A percentile compares a stretch with the other conserved stretches of the same genome.
Conservation (phyloP, 2,797 vertebrate genomes). For the Glossophaga mutica region DNA sequence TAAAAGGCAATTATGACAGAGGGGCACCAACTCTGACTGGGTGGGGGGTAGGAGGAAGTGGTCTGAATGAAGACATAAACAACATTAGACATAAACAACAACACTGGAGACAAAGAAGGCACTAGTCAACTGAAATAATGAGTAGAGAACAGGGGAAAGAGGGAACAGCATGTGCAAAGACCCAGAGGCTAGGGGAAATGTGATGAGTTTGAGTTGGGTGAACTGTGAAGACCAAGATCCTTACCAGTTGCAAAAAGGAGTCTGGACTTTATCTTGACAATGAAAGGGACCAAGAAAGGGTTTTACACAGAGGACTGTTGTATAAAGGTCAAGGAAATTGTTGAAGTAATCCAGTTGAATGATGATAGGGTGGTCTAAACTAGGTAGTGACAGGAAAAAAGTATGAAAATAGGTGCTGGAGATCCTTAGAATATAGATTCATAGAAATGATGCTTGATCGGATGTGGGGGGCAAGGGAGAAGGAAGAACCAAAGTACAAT, state of each 20-base stretch:
- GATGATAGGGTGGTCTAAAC: background rate
- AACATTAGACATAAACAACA: background rate
- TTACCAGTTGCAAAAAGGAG: background rate
- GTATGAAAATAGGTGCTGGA: background rate
- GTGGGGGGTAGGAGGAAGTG: background rate
- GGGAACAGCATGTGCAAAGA: background rate
- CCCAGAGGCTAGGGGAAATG: background rate
- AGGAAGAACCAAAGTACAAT: background rate
- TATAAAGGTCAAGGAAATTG: background rate
- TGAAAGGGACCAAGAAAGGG: background rate
- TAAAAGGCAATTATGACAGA: background rate
- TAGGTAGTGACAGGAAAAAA: background rate
- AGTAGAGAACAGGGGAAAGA: background rate
- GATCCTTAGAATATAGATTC: background rate
- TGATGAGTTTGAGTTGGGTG: background rate
- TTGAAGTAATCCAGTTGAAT: background rate
- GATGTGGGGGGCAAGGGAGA: background rate
- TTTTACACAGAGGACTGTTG: background rate
- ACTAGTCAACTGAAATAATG: background rate
- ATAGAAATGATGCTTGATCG: background rate
- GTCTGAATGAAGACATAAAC: background rate
- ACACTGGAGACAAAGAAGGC: background rate
- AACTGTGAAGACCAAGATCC: background rate
- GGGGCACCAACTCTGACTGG: background rate
- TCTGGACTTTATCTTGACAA: background rate